Conservation (phyloP, 1,140 invertebrate species). For the Magallana angulata region DNA sequence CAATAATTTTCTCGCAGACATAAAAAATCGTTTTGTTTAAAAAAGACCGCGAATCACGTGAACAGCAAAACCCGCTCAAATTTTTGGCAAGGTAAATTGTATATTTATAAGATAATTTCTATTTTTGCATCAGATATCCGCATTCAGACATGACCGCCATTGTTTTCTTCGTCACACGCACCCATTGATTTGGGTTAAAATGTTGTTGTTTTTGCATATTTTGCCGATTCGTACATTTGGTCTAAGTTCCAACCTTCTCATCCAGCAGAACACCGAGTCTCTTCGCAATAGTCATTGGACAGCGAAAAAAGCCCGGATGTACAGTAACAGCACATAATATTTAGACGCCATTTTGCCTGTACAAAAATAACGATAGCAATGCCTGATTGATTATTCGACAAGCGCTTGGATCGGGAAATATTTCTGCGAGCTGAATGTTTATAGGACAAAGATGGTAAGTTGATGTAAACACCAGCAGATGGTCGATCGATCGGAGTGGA, state of each 20-base stretch:
- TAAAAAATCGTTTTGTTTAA: neutral
- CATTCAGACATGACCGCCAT: neutral
- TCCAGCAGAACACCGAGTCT: neutral
- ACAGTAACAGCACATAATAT: conserved; percentile 31
- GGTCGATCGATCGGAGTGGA: neutral
- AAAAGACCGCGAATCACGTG: conserved; percentile 7
- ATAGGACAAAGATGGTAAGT: conserved; percentile 41
- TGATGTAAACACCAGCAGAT: conserved; percentile 21
- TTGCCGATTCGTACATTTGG: conserved; percentile 7
- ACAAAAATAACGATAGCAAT: conserved; percentile 25
- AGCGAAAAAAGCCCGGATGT: conserved; percentile 25
- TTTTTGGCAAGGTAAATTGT: neutral
- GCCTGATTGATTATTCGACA: conserved; percentile 24
- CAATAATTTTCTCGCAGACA: no score
- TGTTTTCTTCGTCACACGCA: conserved; percentile 18
- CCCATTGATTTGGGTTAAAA: neutral
- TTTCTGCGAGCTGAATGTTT: conserved; percentile 28
- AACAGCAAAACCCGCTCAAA: conserved; percentile 17
- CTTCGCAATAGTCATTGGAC: conserved; percentile 19
- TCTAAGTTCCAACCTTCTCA: neutral
- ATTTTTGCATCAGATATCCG: neutral
- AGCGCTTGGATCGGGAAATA: conserved; percentile 4
- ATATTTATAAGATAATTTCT: neutral
- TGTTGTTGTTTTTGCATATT: conserved; percentile 4
- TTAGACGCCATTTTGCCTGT: conserved; percentile 38